phyloP scores from a whole-genome alignment of 2,113 vertebrate genomes.

The Tursiops truncatus region DNA sequence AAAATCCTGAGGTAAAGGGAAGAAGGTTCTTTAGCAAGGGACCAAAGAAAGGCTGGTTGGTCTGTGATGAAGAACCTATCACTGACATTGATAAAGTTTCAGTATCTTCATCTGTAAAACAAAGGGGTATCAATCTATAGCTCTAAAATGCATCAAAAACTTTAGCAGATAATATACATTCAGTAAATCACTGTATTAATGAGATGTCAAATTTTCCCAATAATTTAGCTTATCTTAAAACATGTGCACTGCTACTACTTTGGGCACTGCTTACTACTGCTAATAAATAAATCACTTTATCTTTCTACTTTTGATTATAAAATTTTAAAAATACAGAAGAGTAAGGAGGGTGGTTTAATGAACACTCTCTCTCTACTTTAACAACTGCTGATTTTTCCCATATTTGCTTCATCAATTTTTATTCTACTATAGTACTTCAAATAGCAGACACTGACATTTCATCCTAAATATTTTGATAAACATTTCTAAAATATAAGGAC shows the following conservation, averaged over 20 bases:
- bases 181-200: slow-evolving; percentile 1
- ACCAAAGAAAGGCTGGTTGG: not conserved
- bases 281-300: not conserved
- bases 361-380: slow-evolving; percentile 7
- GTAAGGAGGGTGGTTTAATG: not conserved
- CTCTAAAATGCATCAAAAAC: not conserved
- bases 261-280: not conserved
- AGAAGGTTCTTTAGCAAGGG: not conserved
- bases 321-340: not conserved
- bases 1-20: not conserved
- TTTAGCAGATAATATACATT: not conserved
- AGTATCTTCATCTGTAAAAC: not conserved
- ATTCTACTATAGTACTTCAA: slow-evolving; percentile 20
- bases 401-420: slow-evolving; percentile 43
- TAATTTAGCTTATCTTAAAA: not conserved
- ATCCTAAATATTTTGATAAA: not conserved
- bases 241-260: not conserved
- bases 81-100: not conserved
- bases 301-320: not conserved
- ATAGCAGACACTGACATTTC: not conserved
- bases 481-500: slow-evolving; percentile 22
- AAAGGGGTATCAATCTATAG: not conserved
- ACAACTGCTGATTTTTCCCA: not conserved
- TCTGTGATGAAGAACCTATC: not conserved
- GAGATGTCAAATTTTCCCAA: not conserved